phyloP scores from a whole-genome alignment of 2,797 vertebrate species.

The Neosilurus mollespiculum region DNA sequence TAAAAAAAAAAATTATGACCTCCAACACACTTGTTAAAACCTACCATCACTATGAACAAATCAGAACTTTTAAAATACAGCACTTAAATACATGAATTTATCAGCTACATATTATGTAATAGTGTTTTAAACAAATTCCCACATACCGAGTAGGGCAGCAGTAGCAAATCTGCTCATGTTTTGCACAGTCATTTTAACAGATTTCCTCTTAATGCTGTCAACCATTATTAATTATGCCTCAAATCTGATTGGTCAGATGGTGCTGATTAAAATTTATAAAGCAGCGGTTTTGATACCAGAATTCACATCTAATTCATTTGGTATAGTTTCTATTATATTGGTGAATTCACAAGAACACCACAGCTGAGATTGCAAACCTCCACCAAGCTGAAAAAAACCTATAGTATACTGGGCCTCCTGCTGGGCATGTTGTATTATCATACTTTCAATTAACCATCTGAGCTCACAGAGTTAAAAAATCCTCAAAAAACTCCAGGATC shows the following conservation, averaged over 20 bases:
- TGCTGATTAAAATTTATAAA: background rate
- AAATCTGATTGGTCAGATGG: background rate
- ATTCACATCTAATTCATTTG: background rate
- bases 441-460: too few species aligned
- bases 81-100: background rate
- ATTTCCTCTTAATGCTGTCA: background rate
- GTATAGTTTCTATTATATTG: background rate
- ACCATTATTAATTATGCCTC: background rate
- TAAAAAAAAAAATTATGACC: too few species aligned
- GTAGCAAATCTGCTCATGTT: background rate
- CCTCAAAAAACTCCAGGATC: too few species aligned
- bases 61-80: background rate
- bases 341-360: background rate
- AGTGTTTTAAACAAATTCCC: background rate
- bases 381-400: too few species aligned
- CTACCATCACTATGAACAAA: background rate
- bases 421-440: too few species aligned
- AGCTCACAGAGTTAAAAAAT: too few species aligned
- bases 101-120: background rate
- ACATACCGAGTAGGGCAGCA: background rate
- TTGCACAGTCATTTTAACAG: background rate
- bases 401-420: too few species aligned
- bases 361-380: too few species aligned
- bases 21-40: background rate
- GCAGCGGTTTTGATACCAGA: background rate